Evolutionary conservation across 2,113 vertebrate species (phyloP).

Genomic region (Grammomys surdaster): DNA sequence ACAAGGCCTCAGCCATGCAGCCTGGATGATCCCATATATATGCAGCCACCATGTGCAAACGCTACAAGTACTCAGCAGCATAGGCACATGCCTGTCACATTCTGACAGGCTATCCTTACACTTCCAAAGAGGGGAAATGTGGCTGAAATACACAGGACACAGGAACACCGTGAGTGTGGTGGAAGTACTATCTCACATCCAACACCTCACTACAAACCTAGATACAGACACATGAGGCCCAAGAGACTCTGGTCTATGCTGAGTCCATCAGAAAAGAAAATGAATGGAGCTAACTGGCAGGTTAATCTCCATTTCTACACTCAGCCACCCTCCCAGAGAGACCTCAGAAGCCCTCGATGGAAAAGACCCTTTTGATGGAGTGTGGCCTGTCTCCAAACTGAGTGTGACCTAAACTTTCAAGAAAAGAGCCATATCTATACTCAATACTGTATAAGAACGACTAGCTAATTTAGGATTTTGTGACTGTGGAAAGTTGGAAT

Average conservation of each 20-base stretch:
- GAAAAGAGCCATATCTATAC: not conserved
- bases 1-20: not conserved
- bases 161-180: not conserved
- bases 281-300: not conserved
- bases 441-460: not conserved
- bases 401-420: not conserved
- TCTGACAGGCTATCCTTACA: not conserved
- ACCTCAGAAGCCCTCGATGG: not conserved
- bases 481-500: not conserved
- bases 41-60: not conserved
- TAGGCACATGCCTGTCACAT: not conserved
- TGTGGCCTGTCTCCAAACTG: not conserved
- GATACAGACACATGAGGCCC: not conserved
- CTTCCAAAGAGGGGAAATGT: not conserved
- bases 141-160: not conserved
- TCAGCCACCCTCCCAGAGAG: not conserved
- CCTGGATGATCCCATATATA: not conserved
- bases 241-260: not conserved
- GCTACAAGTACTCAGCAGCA: not conserved
- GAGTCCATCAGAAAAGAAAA: not conserved
- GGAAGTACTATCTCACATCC: not conserved
- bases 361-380: not conserved
- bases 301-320: not conserved
- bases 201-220: no score
- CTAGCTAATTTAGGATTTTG: not conserved